These are phyloP conservation scores for Theodoxus fluviatilis DNA, from an alignment of 2,888 invertebrate species.

Conservation along the genomic window DNA sequence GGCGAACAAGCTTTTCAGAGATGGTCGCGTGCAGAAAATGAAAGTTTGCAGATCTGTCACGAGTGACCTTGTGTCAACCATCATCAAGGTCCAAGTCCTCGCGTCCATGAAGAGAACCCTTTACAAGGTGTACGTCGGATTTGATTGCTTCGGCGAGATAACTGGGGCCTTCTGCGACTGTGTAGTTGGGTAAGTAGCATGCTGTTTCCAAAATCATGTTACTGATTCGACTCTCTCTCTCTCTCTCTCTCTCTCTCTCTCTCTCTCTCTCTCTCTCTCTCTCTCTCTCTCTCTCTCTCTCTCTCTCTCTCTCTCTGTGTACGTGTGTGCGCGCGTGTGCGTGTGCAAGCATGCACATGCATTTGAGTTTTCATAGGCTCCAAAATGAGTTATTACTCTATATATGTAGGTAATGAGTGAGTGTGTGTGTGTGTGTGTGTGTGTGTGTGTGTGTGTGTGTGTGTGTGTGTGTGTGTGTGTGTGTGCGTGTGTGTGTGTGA, in stretches of 20 bases:
- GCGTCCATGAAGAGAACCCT: too few relatives aligned
- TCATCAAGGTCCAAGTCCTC: too few relatives aligned
- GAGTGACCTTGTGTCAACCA: too few relatives aligned
- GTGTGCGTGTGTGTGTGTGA: slow-evolving; percentile 2
- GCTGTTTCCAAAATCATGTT: too few relatives aligned
- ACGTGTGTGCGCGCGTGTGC: not conserved
- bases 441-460: slow-evolving; percentile 26
- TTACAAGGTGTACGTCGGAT: too few relatives aligned
- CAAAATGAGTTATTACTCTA: not conserved
- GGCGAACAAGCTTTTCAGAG: too few relatives aligned
- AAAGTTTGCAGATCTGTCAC: too few relatives aligned
- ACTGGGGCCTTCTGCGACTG: too few relatives aligned
- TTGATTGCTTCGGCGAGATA: too few relatives aligned
- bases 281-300: not conserved
- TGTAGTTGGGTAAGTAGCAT: too few relatives aligned
- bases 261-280: not conserved
- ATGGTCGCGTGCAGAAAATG: too few relatives aligned
- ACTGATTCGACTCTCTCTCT: slow-evolving; percentile 18
- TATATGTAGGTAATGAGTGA: not conserved
- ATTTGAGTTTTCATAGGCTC: not conserved
- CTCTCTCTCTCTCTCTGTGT: not conserved
- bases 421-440: slow-evolving; percentile 25
- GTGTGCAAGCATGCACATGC: not conserved
- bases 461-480: slow-evolving; percentile 23
- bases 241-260: slow-evolving; percentile 3